Evolutionary conservation across 2,888 invertebrate genomes (phyloP), one percentile per base, ranked within the genome.

Genomic region (Dromius quadrimaculatus): DNA sequence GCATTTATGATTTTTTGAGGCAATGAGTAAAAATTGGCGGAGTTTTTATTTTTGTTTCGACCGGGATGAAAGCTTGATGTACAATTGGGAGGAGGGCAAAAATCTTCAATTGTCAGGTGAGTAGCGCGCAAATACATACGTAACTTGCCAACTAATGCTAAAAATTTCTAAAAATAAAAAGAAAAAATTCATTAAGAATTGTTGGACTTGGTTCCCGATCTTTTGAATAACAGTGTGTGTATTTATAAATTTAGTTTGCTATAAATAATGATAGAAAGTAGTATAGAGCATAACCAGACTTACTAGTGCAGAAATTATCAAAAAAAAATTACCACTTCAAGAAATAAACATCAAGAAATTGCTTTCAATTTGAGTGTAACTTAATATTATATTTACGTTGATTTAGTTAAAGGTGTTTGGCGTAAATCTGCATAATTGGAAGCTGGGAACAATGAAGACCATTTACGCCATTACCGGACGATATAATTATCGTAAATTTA

Each of bases 201-300:
- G 13, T 28, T 15, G 13, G 28, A 28, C 2, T 54, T 13, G 19
- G 11, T 13, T 11, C 22, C 8, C n/a, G 63, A 45, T n/a, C 5
- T 45, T 5, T 34, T 17, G 11, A 9, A 47, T 32, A 45, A 50
- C 34, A 64, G 23, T 32, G 22, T 34, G 50, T 47, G 28, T 64
- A 64, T 64, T 64, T 64, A 64, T 64, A 64, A 64, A 50, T 64
- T 45, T 47, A 43, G 32, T 34, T 13, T 11, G 36, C 32, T 64
- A 64, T 13, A 64, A 50, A 34, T 64, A 64, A 50, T 9, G n/a
- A 11, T 19, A 41, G 64, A 64, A 64, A 19, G 15, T 19, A 64
- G 64, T 64, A 20, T 64, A 50, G 64, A 64, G 47, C 17, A 43
- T 11, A 23, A 23, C 2, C 61, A 22, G 22, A 36, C n/a, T n/a